Conservation (phyloP, 2,113 vertebrate species). For the Lophura nycthemera region DNA sequence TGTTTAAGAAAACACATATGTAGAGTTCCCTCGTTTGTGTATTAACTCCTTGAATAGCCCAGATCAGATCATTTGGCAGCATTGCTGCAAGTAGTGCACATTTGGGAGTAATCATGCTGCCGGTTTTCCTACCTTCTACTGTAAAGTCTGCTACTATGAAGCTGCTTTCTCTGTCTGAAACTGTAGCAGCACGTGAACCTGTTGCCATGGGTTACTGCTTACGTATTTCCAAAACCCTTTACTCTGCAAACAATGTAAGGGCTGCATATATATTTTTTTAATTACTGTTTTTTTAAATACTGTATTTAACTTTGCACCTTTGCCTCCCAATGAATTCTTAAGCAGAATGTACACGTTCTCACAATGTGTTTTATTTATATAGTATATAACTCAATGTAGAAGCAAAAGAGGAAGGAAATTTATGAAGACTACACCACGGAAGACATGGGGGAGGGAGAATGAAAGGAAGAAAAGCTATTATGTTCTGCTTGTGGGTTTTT, state of each 20-base stretch:
- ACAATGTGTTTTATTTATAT: conserved; percentile 18
- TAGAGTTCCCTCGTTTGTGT: not conserved
- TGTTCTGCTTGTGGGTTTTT: not conserved
- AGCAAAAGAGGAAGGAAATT: conserved; percentile 72
- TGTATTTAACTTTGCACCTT: not conserved
- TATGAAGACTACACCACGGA: conserved; percentile 39
- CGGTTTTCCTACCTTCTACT: not conserved
- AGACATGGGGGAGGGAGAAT: conserved; percentile 52
- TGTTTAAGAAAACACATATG: not conserved
- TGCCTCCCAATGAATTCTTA: not conserved
- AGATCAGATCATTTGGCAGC: not conserved
- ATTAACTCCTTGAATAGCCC: not conserved
- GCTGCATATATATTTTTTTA: not conserved
- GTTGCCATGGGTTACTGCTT: conserved; percentile 13
- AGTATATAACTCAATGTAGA: not conserved
- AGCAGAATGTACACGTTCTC: not conserved
- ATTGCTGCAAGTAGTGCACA: rapidly evolving
- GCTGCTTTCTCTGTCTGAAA: not conserved
- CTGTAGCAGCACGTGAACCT: not conserved
- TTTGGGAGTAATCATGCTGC: not conserved
- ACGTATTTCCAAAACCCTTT: not conserved
- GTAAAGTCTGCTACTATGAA: not conserved
- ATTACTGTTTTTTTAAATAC: not conserved
- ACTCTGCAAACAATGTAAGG: not conserved
- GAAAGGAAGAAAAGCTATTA: conserved; percentile 16